Base-by-base conservation (phyloP, 2,797 vertebrate species). In the Numenius phaeopus region DNA sequence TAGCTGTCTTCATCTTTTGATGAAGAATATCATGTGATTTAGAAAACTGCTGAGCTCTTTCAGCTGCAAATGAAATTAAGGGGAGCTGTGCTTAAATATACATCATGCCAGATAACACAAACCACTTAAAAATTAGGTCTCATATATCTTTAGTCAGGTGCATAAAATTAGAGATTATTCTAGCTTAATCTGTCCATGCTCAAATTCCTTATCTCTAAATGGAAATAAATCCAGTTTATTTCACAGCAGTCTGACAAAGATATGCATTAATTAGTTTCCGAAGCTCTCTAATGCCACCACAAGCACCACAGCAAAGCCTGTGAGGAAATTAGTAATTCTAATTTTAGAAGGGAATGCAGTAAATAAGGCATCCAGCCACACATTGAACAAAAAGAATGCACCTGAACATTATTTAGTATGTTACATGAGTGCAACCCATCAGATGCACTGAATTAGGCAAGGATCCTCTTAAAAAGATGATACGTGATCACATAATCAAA, bases 261-360 rank as follows among this genome's bases (percentile, higher is more conserved):
- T 67, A 89, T 3, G 3, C 22, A 67, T 30, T 76, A 88, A 73
- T 80, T 67, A 61, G 40, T 30, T 92, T 84, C 72, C 65, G 40
- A 76, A 89, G 13, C 4, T 83, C 49, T 76, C 30, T 44, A 66
- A 70, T 58, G 70, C 13, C 18, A 52, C 46, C 37, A 52, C 44
- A 90, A 87, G 29, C 24, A 90, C 21, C 15, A 70, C n/a, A 73
- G 32, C 17, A 85, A 91, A 93, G 16, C 20, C 34, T 70, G 11
- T 64, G 30, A 94, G 47, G 88, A 94, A 91, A 88, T 78, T 73
- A 75, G 37, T 88, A 80, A 64, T 86, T 77, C 30, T 78, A 69
- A 76, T 69, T 94, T 91, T 82, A 89, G 73, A 75, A 87, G 29
- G 3, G 8, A 89, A 89, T 69, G 50, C 19, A 72, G 40, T 54